A percentile compares a stretch with the other conserved stretches of the same genome.
phyloP scores from a whole-genome alignment of 2,797 vertebrate genomes.

The Remorina albescens region DNA sequence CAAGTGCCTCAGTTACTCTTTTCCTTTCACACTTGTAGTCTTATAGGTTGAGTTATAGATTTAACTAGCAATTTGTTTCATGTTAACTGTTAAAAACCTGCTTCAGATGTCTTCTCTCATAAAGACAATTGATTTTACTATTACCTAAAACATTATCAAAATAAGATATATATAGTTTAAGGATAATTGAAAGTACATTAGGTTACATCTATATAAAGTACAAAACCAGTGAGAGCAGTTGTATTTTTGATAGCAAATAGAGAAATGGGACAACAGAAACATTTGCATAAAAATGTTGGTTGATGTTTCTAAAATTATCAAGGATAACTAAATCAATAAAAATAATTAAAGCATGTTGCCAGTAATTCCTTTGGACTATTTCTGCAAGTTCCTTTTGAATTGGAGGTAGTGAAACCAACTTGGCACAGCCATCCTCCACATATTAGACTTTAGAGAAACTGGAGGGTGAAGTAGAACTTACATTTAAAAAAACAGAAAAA shows the following conservation, averaged over 20 bases:
- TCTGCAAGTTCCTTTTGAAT: conserved; percentile 23
- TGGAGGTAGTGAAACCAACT: conserved; percentile 25
- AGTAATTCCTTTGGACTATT: conserved; percentile 18
- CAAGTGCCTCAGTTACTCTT: neutral
- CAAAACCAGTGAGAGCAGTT: neutral
- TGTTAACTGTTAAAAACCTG: neutral
- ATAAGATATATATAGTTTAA: neutral
- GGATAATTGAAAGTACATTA: neutral
- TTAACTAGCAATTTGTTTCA: neutral
- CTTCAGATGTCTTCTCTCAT: neutral
- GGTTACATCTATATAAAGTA: neutral
- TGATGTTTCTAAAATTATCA: no score
- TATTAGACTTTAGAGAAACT: conserved; percentile 23
- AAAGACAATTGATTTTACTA: neutral
- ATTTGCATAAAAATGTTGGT: neutral
- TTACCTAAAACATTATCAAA: neutral
- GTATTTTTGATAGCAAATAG: neutral
- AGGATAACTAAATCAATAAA: no score
- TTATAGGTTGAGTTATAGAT: neutral
- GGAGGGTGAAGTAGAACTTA: conserved; percentile 19
- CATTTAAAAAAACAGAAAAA: conserved; percentile 34
- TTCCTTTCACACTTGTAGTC: no score
- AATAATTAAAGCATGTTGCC: neutral
- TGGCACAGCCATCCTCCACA: conserved; percentile 40
- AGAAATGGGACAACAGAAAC: neutral